Percentiles rank a stretch among this genome's conserved stretches.
Conservation (phyloP, 2,797 vertebrate genomes). For the Gambelia wislizenii region DNA sequence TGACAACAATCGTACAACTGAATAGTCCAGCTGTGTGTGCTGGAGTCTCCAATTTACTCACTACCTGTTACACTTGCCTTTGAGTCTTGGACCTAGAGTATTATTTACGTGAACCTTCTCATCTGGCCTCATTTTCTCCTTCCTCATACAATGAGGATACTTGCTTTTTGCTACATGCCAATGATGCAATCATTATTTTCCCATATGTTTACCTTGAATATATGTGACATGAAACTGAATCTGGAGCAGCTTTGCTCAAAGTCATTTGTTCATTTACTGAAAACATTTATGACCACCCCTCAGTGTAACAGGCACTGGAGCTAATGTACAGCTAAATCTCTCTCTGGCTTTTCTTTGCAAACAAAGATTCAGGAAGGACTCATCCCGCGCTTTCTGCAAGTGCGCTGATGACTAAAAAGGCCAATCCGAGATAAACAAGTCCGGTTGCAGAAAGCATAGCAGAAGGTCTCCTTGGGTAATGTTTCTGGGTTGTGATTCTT, state of each 20-base stretch:
- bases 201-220: neutral
- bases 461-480: too few relatives aligned
- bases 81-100: neutral
- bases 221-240: neutral
- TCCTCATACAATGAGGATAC: neutral
- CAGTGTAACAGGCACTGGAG: neutral
- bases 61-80: neutral
- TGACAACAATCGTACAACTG: neutral
- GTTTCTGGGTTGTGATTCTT: too few relatives aligned
- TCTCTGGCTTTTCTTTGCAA: too few relatives aligned
- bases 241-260: neutral
- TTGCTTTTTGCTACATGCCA: neutral
- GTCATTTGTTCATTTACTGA: neutral
- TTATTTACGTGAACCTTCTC: neutral
- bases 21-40: neutral
- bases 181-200: neutral
- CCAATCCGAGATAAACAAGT: too few relatives aligned
- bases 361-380: too few relatives aligned
- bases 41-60: neutral
- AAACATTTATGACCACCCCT: neutral
- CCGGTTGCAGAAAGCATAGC: too few relatives aligned
- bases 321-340: too few relatives aligned
- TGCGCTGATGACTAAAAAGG: too few relatives aligned
- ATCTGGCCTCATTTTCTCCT: neutral
- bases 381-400: too few relatives aligned